These are phyloP conservation scores for Vultur gryphus DNA, from an alignment of 2,797 vertebrate species.

Conservation along the genomic window DNA sequence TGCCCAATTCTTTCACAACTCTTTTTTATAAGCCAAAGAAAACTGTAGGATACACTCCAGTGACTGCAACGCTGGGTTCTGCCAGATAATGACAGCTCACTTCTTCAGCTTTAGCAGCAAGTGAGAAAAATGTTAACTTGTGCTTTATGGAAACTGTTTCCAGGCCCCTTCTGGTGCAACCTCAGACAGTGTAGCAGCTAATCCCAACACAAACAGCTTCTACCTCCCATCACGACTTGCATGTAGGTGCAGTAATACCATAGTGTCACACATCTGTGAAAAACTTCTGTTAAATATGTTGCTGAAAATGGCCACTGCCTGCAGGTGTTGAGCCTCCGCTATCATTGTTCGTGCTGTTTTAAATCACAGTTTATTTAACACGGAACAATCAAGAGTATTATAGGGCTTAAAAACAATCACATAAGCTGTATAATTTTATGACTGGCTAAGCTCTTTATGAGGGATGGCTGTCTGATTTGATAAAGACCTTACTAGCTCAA, in stretches of 20 bases:
- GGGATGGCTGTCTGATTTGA: slow-evolving; percentile 25
- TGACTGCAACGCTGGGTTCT: neutral
- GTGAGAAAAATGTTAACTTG: slow-evolving; percentile 37
- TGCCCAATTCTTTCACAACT: slow-evolving; percentile 63
- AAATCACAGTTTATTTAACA: slow-evolving; percentile 75
- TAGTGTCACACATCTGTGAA: slow-evolving; percentile 13
- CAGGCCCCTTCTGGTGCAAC: neutral
- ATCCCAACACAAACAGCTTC: slow-evolving; percentile 16
- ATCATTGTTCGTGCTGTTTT: slow-evolving; percentile 44
- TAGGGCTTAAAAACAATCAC: slow-evolving; percentile 73
- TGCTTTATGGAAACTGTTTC: slow-evolving; percentile 9
- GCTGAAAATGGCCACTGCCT: neutral
- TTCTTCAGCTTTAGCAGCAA: slow-evolving; percentile 15
- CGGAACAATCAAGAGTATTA: slow-evolving; percentile 66
- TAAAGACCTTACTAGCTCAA: slow-evolving; percentile 2
- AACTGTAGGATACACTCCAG: slow-evolving; percentile 41
- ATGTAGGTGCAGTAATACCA: neutral
- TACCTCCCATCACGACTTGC: neutral
- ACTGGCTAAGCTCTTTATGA: slow-evolving; percentile 54
- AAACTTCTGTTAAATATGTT: slow-evolving; percentile 29
- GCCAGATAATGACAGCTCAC: slow-evolving; percentile 5
- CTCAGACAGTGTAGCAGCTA: neutral
- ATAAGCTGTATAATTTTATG: slow-evolving; percentile 42
- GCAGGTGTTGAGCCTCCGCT: slow-evolving; percentile 38
- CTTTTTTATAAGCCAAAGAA: slow-evolving; percentile 50